Percentiles rank a stretch among this genome's conserved stretches.
Conservation (phyloP, 1,140 invertebrate species). For the Rhagoletis pomonella region DNA sequence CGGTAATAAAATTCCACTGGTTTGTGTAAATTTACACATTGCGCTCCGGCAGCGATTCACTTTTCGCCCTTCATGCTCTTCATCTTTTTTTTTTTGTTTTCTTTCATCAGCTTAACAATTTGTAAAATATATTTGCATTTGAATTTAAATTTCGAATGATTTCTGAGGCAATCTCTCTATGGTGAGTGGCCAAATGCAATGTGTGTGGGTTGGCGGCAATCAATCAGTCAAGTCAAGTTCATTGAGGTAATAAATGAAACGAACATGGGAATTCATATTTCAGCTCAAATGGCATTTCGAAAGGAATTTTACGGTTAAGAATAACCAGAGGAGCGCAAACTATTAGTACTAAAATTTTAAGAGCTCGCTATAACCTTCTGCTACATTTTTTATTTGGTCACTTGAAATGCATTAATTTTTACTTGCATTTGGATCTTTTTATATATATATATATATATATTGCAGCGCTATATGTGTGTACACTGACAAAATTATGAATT, state of each 20-base stretch:
- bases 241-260: conserved; percentile 21
- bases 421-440: neutral
- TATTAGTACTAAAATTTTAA: neutral
- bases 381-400: neutral
- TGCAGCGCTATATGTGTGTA: neutral
- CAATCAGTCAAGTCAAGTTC: conserved; percentile 35
- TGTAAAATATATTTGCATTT: conserved; percentile 48
- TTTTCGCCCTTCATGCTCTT: neutral
- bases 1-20: conserved; percentile 26
- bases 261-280: conserved; percentile 12
- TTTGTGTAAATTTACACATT: conserved; percentile 29
- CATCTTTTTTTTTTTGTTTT: neutral
- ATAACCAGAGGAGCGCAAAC: neutral
- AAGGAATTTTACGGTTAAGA: neutral
- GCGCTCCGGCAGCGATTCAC: neutral
- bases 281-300: neutral
- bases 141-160: conserved; percentile 40
- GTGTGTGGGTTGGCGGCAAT: neutral
- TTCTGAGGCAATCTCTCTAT: too few relatives aligned
- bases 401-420: conserved; percentile 13
- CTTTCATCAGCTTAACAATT: conserved; percentile 44
- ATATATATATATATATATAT: too few relatives aligned
- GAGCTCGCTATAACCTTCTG: neutral
- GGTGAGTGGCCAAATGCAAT: neutral
- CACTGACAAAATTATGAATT: neutral